Percentiles rank a stretch among this genome's conserved stretches.
phyloP scores from a whole-genome alignment of 2,113 vertebrate genomes.

The Oreochromis aureus region DNA sequence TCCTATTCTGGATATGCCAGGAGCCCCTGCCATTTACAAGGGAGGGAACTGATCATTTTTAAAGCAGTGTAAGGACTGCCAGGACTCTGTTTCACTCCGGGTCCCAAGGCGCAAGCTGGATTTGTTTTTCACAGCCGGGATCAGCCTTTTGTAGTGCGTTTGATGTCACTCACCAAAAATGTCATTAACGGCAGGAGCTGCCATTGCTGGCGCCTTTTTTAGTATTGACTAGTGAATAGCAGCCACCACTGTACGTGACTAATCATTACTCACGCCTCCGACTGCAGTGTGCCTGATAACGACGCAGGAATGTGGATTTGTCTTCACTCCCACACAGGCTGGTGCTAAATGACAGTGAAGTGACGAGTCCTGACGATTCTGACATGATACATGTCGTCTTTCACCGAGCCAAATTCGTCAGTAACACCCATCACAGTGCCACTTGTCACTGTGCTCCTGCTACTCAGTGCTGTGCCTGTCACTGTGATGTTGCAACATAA shows the following conservation, averaged over 20 bases:
- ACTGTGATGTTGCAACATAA: constrained; percentile 5
- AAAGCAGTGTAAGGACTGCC: constrained; percentile 11
- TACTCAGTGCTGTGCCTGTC: constrained; percentile 24
- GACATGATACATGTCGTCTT: constrained; percentile 45
- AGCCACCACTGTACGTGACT: constrained; percentile 28
- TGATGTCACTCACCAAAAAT: constrained; percentile 20
- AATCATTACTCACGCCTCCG: constrained; percentile 29
- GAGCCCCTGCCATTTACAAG: constrained; percentile 49
- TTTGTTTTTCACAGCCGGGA: constrained; percentile 29
- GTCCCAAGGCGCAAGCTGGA: background rate
- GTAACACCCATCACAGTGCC: constrained; percentile 11
- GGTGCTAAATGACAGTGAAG: constrained; percentile 57
- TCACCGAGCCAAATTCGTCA: constrained; percentile 33
- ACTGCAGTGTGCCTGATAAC: constrained; percentile 39
- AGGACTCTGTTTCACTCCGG: background rate
- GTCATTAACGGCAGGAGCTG: constrained; percentile 1
- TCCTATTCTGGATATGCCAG: constrained; percentile 42
- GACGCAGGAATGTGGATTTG: constrained; percentile 30
- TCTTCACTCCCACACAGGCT: constrained; percentile 50
- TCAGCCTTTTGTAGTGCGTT: background rate
- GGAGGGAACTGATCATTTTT: constrained; percentile 32
- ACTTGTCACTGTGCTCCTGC: constrained; percentile 20
- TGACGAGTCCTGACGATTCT: constrained; percentile 42
- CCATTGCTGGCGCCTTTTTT: background rate
- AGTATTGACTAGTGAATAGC: constrained; percentile 6